A percentile compares a stretch with the other conserved stretches of the same genome.
Conservation (phyloP, 2,888 invertebrate species). For the Taphrorychus bicolor region DNA sequence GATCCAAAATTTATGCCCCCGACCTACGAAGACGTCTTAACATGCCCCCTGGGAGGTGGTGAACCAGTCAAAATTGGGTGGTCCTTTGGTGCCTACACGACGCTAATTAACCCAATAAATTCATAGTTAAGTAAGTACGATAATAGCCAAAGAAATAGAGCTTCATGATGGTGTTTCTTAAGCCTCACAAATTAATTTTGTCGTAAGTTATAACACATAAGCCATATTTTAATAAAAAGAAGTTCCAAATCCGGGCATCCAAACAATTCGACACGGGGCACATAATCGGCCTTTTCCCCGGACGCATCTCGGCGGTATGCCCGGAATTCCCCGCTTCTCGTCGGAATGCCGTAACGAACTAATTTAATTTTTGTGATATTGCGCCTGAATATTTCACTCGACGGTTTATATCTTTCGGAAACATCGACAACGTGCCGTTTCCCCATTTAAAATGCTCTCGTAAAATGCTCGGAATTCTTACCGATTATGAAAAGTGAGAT, state of each 20-base stretch:
- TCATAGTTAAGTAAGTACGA: no score
- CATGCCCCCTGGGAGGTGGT: constrained; percentile 57
- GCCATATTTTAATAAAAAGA: constrained; percentile 21
- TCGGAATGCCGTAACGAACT: constrained; percentile 41
- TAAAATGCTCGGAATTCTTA: constrained; percentile 34
- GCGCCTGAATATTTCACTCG: constrained; percentile 39
- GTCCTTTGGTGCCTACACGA: constrained; percentile 20
- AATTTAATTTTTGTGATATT: constrained; percentile 43
- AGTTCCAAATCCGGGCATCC: constrained; percentile 18
- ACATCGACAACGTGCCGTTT: constrained; percentile 26
- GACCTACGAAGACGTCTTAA: constrained; percentile 57
- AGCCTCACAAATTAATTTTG: no score
- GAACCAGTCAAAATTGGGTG: constrained; percentile 36
- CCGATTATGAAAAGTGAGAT: constrained; percentile 39
- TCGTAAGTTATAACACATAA: no score
- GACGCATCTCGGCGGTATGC: constrained; percentile 25
- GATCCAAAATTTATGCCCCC: constrained; percentile 55
- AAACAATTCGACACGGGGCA: constrained; percentile 28
- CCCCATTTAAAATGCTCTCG: constrained; percentile 10
- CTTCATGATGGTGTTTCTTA: no score
- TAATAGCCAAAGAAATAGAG: no score
- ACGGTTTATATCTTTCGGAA: constrained; percentile 37
- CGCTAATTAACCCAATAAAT: constrained; percentile 24
- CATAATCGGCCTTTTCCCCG: constrained; percentile 32
- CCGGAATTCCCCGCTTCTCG: constrained; percentile 37